Evolutionary conservation across 2,888 invertebrate species (phyloP), one percentile per base, ranked within the genome.

Genomic region (Agrochola lota): DNA sequence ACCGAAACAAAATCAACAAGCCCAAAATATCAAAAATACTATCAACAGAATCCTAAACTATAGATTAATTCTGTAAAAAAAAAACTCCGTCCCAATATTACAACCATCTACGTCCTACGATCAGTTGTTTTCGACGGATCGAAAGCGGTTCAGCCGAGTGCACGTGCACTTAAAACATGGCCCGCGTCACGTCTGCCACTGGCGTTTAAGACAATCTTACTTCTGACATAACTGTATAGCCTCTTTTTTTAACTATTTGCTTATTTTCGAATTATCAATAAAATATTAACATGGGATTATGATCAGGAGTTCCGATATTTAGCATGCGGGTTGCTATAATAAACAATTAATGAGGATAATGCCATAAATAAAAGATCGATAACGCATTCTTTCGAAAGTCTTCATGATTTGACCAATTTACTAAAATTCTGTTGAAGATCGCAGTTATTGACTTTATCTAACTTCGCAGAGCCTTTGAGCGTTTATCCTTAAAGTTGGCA

Each of bases 101-200:
- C 15, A 15, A 46, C 46, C 23, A 63, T 35, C 35, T 52, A 43
- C 78, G 23, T 35, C 35, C 35, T 52, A 43, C 68, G 17, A 59
- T 69, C 40, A 63, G 26, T 78, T 40, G 40, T 64, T 77, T 62
- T 43, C 35, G 35, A n/a, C 20, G 30, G 40, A 46, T 67, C 60
- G 80, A 82, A 86, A 84, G 85, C 75, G 57, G 74, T 69, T n/a
- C 63, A 15, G 30, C 7, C 60, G 30, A 66, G 35, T 74, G 67
- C 78, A 77, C 81, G 84, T 78, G 85, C 67, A 71, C 60, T 40
- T 35, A 67, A 60, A 73, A 79, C 89, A 88, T 88, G 89, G 55
- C 59, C 63, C 11, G 52, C 40, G 83, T 87, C 89, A 87, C 87
- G 87, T 87, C 81, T 78, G 55, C 85, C 74, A 71, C 71, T 68